phyloP scores from a whole-genome alignment of 2,797 vertebrate genomes.

The Notoglanidium macrostoma region DNA sequence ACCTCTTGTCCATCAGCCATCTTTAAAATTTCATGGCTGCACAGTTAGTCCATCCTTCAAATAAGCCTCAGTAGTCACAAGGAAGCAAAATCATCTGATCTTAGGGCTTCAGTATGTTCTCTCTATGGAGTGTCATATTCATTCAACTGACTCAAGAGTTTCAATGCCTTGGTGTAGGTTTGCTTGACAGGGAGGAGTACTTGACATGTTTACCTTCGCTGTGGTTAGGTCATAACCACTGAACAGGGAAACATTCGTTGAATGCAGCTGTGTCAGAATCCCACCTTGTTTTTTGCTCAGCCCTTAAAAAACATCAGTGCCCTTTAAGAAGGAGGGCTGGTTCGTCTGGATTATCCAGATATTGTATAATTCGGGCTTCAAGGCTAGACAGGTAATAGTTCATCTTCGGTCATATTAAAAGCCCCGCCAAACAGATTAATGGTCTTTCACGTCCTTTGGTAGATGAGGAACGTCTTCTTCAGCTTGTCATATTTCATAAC shows the following conservation, averaged over 20 bases:
- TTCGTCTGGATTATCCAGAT: not conserved
- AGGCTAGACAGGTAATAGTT: not conserved
- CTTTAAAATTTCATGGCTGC: not conserved
- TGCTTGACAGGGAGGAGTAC: not conserved
- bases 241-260: not conserved
- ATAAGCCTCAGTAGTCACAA: not conserved
- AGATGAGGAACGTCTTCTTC: not conserved
- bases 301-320: not conserved
- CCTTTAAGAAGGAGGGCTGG: not conserved
- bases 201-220: not conserved
- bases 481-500: not conserved
- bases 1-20: not conserved
- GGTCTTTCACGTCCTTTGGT: not conserved
- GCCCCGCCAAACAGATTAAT: not conserved
- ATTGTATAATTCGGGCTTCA: not conserved
- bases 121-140: not conserved
- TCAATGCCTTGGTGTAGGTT: not conserved
- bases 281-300: not conserved
- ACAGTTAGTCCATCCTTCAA: not conserved
- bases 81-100: constrained; percentile 2
- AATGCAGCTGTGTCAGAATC: not conserved
- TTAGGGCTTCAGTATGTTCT: not conserved
- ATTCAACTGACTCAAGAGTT: not conserved
- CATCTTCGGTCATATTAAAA: not conserved
- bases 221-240: constrained; percentile 26